Base-by-base conservation (phyloP, 2,888 invertebrate genomes). In the Sphecodes monilicornis region DNA sequence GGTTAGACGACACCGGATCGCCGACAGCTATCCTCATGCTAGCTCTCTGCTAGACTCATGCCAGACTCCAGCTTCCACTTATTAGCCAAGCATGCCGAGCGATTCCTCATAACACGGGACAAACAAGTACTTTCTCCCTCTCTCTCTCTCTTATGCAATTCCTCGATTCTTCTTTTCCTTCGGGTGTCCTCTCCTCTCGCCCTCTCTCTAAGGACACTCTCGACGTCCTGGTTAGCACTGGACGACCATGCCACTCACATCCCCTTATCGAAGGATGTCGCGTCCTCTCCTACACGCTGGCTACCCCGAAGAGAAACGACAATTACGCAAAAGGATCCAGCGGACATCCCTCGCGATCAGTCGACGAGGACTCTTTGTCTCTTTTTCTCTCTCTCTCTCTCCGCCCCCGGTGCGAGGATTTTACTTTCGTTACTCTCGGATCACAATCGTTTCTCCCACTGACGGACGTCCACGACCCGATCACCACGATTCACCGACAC, bases 141-240 rank as follows among this genome's bases (percentile, higher is more conserved):
- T 50, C 50, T 54, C 57, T 57, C 26, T 26, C 57, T 26, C 64
- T 64, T 60, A 60, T 60, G 60, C 60, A 60, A 60, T 60, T 50
- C n/a, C 10, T 60, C 60, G 60, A 29, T 16, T 60, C 60, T 26
- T 29, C 5, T 60, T 13, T 13, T 16, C 60, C 26, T 29, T 29
- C 16, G 60, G 60, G 6, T 60, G 29, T 22, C 18, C 43, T 57
- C 43, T 57, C 43, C 84, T 36, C 64, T 43, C 74, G 36, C 68
- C 54, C 84, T n/a, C 64, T 64, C 78, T 64, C 43, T 26, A 73
- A 84, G 75, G 75, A 84, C 77, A 78, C 84, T 71, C 64, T 39
- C 76, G 66, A 71, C 72, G 69, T 70, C 36, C 71, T 75, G 43
- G 29, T 72, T 18, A 36, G 32, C 29, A 60, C 46, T 50, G 50